Conservation (phyloP, 2,888 invertebrate species). For the Coelogynopora nodosa region DNA sequence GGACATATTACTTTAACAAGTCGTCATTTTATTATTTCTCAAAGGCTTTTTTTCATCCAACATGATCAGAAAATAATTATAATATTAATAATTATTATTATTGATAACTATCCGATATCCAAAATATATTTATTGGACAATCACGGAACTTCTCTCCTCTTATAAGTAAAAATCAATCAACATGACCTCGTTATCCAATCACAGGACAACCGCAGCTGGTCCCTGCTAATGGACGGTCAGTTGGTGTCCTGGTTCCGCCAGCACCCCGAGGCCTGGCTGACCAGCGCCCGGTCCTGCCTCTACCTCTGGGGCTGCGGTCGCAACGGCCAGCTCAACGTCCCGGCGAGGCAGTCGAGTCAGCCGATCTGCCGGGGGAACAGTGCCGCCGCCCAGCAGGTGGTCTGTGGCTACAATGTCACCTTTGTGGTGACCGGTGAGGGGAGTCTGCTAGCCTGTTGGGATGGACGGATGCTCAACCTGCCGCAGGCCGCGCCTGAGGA, state of each 20-base stretch:
- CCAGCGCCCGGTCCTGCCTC: slow-evolving; percentile 67
- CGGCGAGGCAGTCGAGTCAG: slow-evolving; percentile 53
- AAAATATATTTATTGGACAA: too few relatives aligned
- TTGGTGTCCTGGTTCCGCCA: slow-evolving; percentile 68
- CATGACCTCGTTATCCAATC: too few relatives aligned
- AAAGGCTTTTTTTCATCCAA: too few relatives aligned
- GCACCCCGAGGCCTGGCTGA: slow-evolving; percentile 69
- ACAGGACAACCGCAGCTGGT: slow-evolving; percentile 65
- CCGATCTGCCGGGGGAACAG: slow-evolving; percentile 62
- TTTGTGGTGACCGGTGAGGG: slow-evolving; percentile 68
- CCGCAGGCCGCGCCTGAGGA: background rate
- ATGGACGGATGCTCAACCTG: slow-evolving; percentile 63
- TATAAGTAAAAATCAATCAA: too few relatives aligned
- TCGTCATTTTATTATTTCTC: too few relatives aligned
- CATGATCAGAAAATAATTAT: too few relatives aligned
- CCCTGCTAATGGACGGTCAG: slow-evolving; percentile 66
- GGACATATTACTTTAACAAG: too few relatives aligned
- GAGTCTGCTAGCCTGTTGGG: slow-evolving; percentile 68
- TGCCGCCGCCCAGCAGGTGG: slow-evolving; percentile 65
- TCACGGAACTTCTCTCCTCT: too few relatives aligned
- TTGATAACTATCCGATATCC: too few relatives aligned
- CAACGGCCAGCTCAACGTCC: slow-evolving; percentile 67
- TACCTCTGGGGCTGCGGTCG: slow-evolving; percentile 68
- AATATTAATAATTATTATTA: too few relatives aligned
- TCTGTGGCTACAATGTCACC: slow-evolving; percentile 70